These are phyloP conservation scores for Pyrocoelia pectoralis DNA, from an alignment of 2,888 invertebrate genomes.

Conservation along the genomic window DNA sequence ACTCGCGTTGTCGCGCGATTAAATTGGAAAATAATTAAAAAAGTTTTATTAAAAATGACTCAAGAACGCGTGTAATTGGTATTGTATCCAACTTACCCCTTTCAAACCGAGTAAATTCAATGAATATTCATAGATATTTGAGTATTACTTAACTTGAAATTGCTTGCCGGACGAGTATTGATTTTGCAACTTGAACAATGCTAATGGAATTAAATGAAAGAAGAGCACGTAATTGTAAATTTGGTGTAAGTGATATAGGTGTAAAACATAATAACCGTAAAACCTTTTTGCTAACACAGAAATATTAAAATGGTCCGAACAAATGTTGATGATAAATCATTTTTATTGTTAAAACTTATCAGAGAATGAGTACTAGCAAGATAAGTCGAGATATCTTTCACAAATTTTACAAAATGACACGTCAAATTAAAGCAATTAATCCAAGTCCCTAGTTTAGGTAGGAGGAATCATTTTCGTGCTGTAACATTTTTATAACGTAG, in stretches of 20 bases:
- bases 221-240: slow-evolving; percentile 8
- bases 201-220: slow-evolving; percentile 24
- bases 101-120: slow-evolving; percentile 29
- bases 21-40: slow-evolving; percentile 21
- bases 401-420: slow-evolving; percentile 22
- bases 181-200: slow-evolving; percentile 23
- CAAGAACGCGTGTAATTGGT: slow-evolving; percentile 27
- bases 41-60: slow-evolving; percentile 22
- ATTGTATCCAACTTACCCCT: slow-evolving; percentile 32
- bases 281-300: slow-evolving; percentile 12
- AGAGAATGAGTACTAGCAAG: slow-evolving; percentile 7
- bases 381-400: slow-evolving; percentile 18
- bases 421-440: slow-evolving; percentile 24
- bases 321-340: slow-evolving; percentile 22
- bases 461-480: slow-evolving; percentile 2
- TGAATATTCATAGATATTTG: slow-evolving; percentile 39
- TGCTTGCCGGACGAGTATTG: slow-evolving; percentile 18
- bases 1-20: slow-evolving; percentile 5
- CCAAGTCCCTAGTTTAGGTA: slow-evolving; percentile 12
- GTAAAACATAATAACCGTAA: slow-evolving; percentile 13
- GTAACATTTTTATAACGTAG: slow-evolving; percentile 7
- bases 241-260: neutral
- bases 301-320: slow-evolving; percentile 20
- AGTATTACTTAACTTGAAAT: slow-evolving; percentile 37
- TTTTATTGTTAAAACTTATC: slow-evolving; percentile 18